phyloP scores from a whole-genome alignment of 2,113 vertebrate species.

The Sinocyclocheilus grahami region DNA sequence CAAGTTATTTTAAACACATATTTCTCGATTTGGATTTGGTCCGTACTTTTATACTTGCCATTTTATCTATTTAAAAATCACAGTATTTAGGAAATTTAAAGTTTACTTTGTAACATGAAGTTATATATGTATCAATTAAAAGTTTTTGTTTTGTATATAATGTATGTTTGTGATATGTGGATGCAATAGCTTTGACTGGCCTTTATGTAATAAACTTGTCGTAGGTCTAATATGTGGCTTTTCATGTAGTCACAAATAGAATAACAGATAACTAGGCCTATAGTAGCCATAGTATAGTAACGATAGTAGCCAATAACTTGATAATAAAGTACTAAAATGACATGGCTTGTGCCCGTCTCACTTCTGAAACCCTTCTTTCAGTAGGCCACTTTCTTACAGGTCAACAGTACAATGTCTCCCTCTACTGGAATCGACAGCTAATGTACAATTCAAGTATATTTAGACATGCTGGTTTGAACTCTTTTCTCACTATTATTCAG shows the following conservation, averaged over 20 bases:
- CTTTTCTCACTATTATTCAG: not conserved
- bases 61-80: conserved; percentile 87
- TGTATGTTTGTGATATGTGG: conserved; percentile 69
- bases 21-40: conserved; percentile 75
- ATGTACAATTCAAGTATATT: not conserved
- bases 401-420: conserved; percentile 34
- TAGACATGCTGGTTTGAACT: not conserved
- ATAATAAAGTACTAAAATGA: conserved; percentile 49
- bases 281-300: too few species aligned
- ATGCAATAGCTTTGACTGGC: conserved; percentile 63
- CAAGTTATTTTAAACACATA: conserved; percentile 5
- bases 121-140: conserved; percentile 82
- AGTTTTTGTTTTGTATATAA: conserved; percentile 81
- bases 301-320: conserved; percentile 13
- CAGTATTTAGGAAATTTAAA: conserved; percentile 89
- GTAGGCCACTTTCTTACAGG: not conserved
- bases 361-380: not conserved
- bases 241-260: conserved; percentile 47
- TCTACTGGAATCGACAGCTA: conserved; percentile 23
- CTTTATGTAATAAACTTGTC: conserved; percentile 55
- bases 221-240: conserved; percentile 77
- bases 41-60: conserved; percentile 86
- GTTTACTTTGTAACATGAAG: conserved; percentile 82
- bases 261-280: not conserved
- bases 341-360: not conserved